Base-by-base conservation (phyloP, 1,140 invertebrate species). In the Thereuonema tuberculata region DNA sequence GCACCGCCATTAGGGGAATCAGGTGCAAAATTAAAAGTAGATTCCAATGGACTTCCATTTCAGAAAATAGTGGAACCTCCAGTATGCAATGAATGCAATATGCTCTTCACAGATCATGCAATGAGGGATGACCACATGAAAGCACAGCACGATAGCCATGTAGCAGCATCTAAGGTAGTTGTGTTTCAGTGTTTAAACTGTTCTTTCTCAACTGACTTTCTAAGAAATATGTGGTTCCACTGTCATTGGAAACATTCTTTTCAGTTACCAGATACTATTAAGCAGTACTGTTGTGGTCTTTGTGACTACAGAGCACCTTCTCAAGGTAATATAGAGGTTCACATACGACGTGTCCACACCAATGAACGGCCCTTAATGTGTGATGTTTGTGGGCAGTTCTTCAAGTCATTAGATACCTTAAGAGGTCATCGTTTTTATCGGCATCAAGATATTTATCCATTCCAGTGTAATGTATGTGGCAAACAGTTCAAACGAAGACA, bases 401-500 rank as follows among this genome's bases (percentile, higher is more conserved):
- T 55, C 27, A 55, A 55, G 26, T 55, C 53, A 9, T 29, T 55
- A 26, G 53, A 55, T 29, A 55, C 53, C 2, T 55, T 55, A 23
- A 12, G 53, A 26, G 53, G 53, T 3, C 53, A 55, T 55, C 53
- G 53, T 9, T 55, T 55, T 55, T 55, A 55, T 28, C 23, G 53
- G 14, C 53, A 55, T 55, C 53, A 55, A 61, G 87, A 91, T 68
- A 88, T 93, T 67, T 93, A 93, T 68, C 89, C 90, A 0, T 93
- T 93, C 67, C 86, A 90, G 65, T 94, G 89, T 71, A 92, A 92
- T 69, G 82, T 90, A 12, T 93, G 90, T 70, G 81, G 85, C 67
- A 91, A 91, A 70, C 86, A 91, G 67, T 93, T 93, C 74, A 93
- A 92, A 72, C 78, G 90, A 37, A 14, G 53, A 12, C 53, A 55